Percentiles rank a stretch among this genome's conserved stretches.
These are phyloP conservation scores for Myanophis thanlyinensis DNA, from an alignment of 2,113 vertebrate genomes.

Conservation along the genomic window DNA sequence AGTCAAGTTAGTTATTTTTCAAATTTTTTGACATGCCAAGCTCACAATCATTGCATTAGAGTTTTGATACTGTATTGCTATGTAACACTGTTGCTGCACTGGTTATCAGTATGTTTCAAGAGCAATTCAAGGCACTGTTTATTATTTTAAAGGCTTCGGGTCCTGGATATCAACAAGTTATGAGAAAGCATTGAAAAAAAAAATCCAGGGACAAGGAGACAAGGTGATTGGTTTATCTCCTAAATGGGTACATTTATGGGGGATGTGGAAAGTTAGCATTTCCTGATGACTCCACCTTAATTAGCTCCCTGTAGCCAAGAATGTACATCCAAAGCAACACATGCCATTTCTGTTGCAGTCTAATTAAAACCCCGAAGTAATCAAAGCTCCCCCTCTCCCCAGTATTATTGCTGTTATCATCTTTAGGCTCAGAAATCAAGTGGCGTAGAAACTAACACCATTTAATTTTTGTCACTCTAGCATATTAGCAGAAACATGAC, in stretches of 20 bases:
- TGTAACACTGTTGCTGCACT: neutral
- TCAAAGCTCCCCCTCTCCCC: neutral
- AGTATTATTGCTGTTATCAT: neutral
- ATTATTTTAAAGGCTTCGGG: neutral
- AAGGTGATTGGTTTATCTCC: neutral
- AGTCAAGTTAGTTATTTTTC: neutral
- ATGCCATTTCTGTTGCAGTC: neutral
- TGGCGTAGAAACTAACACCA: constrained; percentile 8
- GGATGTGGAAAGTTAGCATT: neutral
- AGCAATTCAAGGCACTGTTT: neutral
- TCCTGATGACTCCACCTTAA: neutral
- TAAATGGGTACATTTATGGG: neutral
- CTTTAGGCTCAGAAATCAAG: constrained; percentile 11
- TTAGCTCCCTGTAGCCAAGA: neutral
- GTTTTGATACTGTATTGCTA: neutral
- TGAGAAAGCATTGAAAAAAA: neutral
- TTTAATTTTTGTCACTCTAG: constrained; percentile 16
- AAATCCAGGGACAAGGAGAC: neutral
- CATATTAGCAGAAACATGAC: constrained; percentile 24
- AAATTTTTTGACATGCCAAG: neutral
- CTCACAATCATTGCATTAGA: neutral
- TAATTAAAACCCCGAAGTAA: neutral
- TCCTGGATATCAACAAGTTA: neutral
- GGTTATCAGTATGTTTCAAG: neutral
- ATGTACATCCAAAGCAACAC: neutral